phyloP scores from a whole-genome alignment of 2,797 vertebrate species.

The Hapalemur alaotrensis region DNA sequence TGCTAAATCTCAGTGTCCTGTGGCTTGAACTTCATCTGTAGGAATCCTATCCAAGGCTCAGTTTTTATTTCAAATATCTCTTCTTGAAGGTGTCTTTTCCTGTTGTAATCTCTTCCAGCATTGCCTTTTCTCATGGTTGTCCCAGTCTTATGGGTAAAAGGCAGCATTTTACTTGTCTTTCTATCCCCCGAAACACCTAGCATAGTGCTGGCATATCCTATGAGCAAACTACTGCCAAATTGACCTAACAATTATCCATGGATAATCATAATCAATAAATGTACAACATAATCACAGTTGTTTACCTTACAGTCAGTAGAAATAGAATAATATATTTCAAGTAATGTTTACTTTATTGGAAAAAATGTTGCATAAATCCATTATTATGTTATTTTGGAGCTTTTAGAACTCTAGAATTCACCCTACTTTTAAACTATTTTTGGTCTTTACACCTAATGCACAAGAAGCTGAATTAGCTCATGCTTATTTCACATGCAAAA shows the following conservation, averaged over 20 bases:
- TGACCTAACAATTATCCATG: neutral
- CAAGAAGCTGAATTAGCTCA: conserved; percentile 21
- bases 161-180: neutral
- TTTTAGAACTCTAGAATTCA: neutral
- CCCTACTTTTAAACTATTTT: conserved; percentile 36
- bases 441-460: neutral
- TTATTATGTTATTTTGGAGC: neutral
- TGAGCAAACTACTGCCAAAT: neutral
- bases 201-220: neutral
- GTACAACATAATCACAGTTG: neutral
- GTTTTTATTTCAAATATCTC: neutral
- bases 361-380: neutral
- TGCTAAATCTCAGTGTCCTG: neutral
- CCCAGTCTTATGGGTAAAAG: neutral
- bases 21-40: neutral
- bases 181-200: neutral
- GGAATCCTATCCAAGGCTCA: neutral
- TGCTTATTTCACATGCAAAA: conserved; percentile 42
- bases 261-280: neutral
- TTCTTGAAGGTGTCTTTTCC: neutral
- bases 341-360: conserved; percentile 7
- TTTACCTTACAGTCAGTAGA: neutral
- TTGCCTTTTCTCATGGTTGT: neutral
- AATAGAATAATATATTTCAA: conserved; percentile 38
- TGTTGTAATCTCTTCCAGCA: neutral